phyloP scores from a whole-genome alignment of 2,888 invertebrate species.

The Argynnis bischoffii region DNA sequence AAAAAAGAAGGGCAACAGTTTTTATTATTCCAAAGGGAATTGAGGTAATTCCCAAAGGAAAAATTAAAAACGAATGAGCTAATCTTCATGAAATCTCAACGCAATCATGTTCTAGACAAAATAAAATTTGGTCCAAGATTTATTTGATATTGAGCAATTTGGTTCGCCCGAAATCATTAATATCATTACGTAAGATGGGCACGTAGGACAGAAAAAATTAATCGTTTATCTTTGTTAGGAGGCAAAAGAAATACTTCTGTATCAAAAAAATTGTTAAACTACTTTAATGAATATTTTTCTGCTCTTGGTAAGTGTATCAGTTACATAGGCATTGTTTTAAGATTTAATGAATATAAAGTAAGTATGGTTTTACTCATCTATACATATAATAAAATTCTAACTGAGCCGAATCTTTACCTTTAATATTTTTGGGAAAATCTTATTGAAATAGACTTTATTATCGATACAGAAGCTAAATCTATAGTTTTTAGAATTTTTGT shows the following conservation, averaged over 20 bases:
- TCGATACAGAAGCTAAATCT: too few relatives aligned
- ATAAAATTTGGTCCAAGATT: conserved; percentile 11
- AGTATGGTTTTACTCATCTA: too few relatives aligned
- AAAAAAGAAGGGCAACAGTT: not conserved
- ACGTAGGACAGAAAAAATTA: conserved; percentile 9
- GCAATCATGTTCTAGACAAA: conserved; percentile 7
- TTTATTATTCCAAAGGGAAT: not conserved
- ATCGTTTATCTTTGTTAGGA: conserved; percentile 18
- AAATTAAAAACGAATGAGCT: too few relatives aligned
- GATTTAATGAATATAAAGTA: too few relatives aligned
- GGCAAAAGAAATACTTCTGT: not conserved
- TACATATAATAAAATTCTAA: too few relatives aligned
- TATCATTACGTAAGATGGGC: conserved; percentile 19
- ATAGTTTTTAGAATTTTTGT: too few relatives aligned
- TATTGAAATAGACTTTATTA: too few relatives aligned
- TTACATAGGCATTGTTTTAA: not conserved
- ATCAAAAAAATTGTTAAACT: not conserved
- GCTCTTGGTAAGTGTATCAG: not conserved
- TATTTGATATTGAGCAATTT: conserved; percentile 20
- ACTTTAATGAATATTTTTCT: not conserved
- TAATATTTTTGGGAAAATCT: too few relatives aligned
- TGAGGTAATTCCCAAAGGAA: too few relatives aligned
- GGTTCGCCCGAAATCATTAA: conserved; percentile 24
- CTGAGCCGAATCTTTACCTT: too few relatives aligned
- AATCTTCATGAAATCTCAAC: conserved; percentile 4